Percentiles rank a stretch among this genome's conserved stretches.
Evolutionary conservation across 2,888 invertebrate species (phyloP).

Genomic region (Xestia rhomboidea): DNA sequence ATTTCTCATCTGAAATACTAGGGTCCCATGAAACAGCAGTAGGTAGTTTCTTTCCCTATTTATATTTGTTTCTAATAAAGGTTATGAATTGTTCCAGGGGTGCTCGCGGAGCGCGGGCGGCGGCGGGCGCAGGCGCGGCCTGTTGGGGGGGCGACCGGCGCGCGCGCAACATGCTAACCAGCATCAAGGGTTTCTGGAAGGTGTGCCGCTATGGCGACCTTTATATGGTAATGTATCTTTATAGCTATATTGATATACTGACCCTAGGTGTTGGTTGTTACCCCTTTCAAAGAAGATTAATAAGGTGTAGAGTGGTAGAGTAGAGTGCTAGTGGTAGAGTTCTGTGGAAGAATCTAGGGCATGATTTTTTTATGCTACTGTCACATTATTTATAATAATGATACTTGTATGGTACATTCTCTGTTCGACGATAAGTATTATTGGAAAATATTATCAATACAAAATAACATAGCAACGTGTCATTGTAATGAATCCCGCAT

Average conservation of each 20-base stretch:
- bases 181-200: conserved; percentile 89
- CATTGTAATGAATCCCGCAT: conserved; percentile 55
- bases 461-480: conserved; percentile 30
- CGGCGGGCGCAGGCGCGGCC: conserved; percentile 74
- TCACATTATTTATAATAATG: background rate
- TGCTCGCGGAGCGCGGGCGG: conserved; percentile 77
- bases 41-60: background rate
- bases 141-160: conserved; percentile 79
- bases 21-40: background rate
- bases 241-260: background rate
- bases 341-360: background rate
- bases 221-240: conserved; percentile 83
- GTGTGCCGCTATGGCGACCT: conserved; percentile 89
- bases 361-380: background rate
- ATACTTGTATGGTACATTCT: background rate
- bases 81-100: conserved; percentile 73
- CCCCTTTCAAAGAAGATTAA: background rate
- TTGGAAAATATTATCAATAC: conserved; percentile 30
- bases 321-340: background rate
- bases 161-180: conserved; percentile 86
- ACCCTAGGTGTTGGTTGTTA: too few species aligned
- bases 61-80: background rate
- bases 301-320: background rate
- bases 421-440: background rate
- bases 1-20: background rate